Evolutionary conservation across 2,888 invertebrate species (phyloP), one percentile per base, ranked within the genome.

Genomic region (Heliconius ethilla): DNA sequence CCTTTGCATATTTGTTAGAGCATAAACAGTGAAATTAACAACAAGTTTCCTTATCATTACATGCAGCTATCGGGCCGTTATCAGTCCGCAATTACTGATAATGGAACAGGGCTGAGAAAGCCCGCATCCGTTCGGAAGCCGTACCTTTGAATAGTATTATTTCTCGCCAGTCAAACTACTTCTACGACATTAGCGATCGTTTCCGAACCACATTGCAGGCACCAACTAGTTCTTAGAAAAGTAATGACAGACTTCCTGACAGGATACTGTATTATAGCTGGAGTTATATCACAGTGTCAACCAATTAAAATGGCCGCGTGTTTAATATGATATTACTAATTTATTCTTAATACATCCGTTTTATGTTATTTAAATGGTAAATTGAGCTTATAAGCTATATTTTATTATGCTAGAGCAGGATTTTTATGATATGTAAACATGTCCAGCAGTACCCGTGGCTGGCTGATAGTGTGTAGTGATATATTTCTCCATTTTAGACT

Each of bases 131-230:
- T 82, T 82, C 83, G 82, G 82, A 82, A 82, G 81, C 81, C 79
- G 80, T 70, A 81, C 81, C 81, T 78, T 67, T 72, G 80, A 78
- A 82, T 81, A 81, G 79, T 82, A 74, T 80, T 81, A 80, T 81
- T 79, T 80, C 81, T 77, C 79, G 78, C 78, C 77, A 77, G 80
- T 80, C 78, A 72, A 76, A 77, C 82, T 55, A 77, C 72, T 80
- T 80, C 79, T 45, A 65, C 74, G 72, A 59, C 72, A 72, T 72
- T 78, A 81, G 82, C 82, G 81, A 22, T 77, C 82, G 85, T 88
- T 90, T 89, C 86, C 87, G 87, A 89, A 88, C 90, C 89, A 89
- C 89, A 89, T 88, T 87, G 85, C 86, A 86, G 86, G 88, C 88
- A 90, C 87, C 63, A 75, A 78, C 78, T 70, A 70, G 78, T 81